Percentiles rank a stretch among this genome's conserved stretches.
Evolutionary conservation across 2,797 vertebrate genomes (phyloP).

Genomic region (Hydrophis major): DNA sequence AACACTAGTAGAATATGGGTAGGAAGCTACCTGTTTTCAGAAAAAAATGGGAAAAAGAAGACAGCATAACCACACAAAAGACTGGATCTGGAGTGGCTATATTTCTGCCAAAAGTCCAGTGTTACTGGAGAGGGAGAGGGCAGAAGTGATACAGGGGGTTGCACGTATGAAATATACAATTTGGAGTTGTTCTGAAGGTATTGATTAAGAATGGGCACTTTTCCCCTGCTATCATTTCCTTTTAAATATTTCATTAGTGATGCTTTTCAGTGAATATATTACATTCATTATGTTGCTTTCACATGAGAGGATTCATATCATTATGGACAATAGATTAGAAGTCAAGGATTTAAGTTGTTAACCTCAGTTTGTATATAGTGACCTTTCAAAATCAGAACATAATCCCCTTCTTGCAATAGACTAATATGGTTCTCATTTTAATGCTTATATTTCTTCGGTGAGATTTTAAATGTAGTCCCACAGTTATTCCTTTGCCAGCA

Average conservation of each 20-base stretch:
- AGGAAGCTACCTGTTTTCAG: not conserved
- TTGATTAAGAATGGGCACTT: not conserved
- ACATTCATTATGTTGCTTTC: not conserved
- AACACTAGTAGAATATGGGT: not conserved
- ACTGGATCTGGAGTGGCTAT: not conserved
- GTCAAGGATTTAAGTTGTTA: not conserved
- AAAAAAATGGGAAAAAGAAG: too few relatives aligned
- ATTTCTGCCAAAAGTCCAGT: not conserved
- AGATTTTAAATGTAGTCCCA: not conserved
- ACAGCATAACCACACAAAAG: not conserved
- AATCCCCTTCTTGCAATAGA: not conserved
- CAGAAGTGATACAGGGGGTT: not conserved
- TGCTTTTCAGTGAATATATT: not conserved
- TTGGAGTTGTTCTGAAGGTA: not conserved
- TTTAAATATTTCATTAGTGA: not conserved
- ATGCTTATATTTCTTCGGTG: not conserved
- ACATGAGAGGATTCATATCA: rapidly evolving
- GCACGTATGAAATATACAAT: not conserved
- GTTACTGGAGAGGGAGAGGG: not conserved
- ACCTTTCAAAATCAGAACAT: not conserved
- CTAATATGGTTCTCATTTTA: constrained; percentile 11
- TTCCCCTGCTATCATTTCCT: constrained; percentile 4
- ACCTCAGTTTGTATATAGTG: rapidly evolving
- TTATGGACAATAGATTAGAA: not conserved
- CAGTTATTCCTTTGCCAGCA: not conserved